A percentile compares a stretch with the other conserved stretches of the same genome.
Conservation (phyloP, 2,888 invertebrate species). For the Trisateles emortualis region DNA sequence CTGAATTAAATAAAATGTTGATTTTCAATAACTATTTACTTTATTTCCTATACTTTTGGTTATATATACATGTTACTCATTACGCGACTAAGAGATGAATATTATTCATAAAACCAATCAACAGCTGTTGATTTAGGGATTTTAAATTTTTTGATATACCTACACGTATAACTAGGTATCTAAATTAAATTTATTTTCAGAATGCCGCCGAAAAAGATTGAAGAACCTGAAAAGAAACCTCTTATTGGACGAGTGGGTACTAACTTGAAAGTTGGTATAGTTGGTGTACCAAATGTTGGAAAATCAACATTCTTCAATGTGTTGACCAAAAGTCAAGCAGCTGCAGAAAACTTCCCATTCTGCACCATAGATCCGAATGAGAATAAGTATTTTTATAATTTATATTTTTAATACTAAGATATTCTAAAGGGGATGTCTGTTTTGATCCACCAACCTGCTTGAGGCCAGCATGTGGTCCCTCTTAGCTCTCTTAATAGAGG, state of each 20-base stretch:
- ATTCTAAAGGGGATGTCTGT: too few species aligned
- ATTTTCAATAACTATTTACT: not conserved
- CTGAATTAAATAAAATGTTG: not conserved
- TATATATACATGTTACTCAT: too few species aligned
- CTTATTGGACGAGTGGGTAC: constrained; percentile 98
- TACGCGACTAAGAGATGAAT: too few species aligned
- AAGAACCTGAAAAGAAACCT: constrained; percentile 95
- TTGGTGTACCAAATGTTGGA: constrained; percentile 98
- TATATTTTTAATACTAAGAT: not conserved
- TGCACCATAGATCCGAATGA: constrained; percentile 99
- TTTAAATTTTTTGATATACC: too few species aligned
- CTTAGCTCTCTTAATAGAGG: too few species aligned
- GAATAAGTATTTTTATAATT: constrained; percentile 93
- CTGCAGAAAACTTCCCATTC: constrained; percentile 99
- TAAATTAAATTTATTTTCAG: constrained; percentile 54
- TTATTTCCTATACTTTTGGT: not conserved
- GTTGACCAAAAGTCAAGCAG: constrained; percentile 98
- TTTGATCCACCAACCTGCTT: too few species aligned
- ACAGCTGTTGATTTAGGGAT: too few species aligned
- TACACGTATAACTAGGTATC: too few species aligned
- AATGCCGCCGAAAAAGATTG: constrained; percentile 96
- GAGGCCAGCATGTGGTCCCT: too few species aligned
- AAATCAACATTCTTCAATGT: constrained; percentile 99
- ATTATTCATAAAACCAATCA: too few species aligned
- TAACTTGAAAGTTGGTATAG: constrained; percentile 98